phyloP scores from a whole-genome alignment of 2,797 vertebrate genomes.

The Fratercula arctica region DNA sequence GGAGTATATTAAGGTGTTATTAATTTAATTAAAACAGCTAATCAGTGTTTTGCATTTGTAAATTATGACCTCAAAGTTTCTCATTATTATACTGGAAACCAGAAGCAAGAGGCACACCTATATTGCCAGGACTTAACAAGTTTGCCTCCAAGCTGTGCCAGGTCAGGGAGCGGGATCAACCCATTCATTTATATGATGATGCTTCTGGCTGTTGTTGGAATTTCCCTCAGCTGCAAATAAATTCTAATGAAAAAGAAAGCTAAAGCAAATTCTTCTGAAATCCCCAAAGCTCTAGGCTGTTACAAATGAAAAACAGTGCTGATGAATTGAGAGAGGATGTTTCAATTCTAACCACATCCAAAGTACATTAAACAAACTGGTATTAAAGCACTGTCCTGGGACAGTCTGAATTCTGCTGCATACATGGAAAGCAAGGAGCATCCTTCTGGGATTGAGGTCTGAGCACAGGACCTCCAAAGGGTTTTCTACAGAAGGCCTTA shows the following conservation, averaged over 20 bases:
- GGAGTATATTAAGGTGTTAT: not conserved
- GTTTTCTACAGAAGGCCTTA: not conserved
- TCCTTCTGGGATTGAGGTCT: not conserved
- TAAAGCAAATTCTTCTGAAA: conserved; percentile 53
- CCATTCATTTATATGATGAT: conserved; percentile 10
- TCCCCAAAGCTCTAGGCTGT: conserved; percentile 32
- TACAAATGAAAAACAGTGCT: conserved; percentile 21
- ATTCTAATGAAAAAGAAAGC: conserved; percentile 50
- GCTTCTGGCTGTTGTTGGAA: conserved; percentile 28
- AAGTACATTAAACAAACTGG: not conserved
- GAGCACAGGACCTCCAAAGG: not conserved
- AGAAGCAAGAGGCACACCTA: not conserved
- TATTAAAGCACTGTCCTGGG: not conserved
- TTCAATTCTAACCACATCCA: conserved; percentile 20
- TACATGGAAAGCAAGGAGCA: not conserved
- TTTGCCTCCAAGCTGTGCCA: not conserved
- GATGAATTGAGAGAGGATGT: conserved; percentile 2
- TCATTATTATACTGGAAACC: conserved; percentile 1
- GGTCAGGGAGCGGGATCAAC: conserved; percentile 28
- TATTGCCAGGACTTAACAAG: not conserved
- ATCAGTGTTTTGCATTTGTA: conserved; percentile 16
- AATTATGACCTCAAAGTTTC: conserved; percentile 28
- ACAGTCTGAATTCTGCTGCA: not conserved
- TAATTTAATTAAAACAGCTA: conserved; percentile 29
- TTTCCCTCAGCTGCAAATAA: conserved; percentile 27